phyloP scores from a whole-genome alignment of 2,797 vertebrate genomes.

The Sandelia bainsii region DNA sequence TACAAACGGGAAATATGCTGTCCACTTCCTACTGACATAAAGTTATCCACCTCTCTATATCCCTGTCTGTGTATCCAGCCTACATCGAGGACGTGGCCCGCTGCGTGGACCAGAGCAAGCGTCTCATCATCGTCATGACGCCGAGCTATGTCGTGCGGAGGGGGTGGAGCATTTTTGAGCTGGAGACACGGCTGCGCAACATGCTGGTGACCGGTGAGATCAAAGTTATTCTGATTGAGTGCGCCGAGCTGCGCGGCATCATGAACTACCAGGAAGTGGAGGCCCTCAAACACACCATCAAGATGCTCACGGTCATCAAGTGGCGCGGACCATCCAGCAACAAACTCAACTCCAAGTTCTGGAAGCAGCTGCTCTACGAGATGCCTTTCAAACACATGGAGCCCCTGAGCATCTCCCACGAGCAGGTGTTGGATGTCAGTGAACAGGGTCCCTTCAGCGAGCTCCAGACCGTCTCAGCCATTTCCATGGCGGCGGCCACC shows the following conservation, averaged over 20 bases:
- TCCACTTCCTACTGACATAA: background rate
- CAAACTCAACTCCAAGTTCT: constrained; percentile 98
- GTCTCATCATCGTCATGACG: constrained; percentile 98
- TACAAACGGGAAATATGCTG: background rate
- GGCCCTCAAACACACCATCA: constrained; percentile 98
- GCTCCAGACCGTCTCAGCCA: constrained; percentile 97
- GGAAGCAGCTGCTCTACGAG: constrained; percentile 99
- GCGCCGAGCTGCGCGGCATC: constrained; percentile 95
- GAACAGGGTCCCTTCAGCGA: constrained; percentile 97
- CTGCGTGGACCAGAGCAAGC: constrained; percentile 98
- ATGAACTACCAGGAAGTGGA: constrained; percentile 99
- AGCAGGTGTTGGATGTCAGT: constrained; percentile 96
- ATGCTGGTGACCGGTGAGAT: constrained; percentile 98
- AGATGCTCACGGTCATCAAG: constrained; percentile 97
- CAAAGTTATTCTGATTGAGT: constrained; percentile 99
- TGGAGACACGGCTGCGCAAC: constrained; percentile 97
- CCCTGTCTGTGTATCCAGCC: constrained; percentile 80
- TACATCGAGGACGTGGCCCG: constrained; percentile 99
- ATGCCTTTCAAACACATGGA: constrained; percentile 99
- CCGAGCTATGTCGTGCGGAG: constrained; percentile 97
- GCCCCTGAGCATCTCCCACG: constrained; percentile 90
- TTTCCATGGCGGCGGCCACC: constrained; percentile 97
- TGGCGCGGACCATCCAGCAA: constrained; percentile 97
- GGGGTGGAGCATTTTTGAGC: constrained; percentile 99
- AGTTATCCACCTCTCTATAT: background rate